Evolutionary conservation across 2,797 vertebrate species (phyloP), one percentile per base, ranked within the genome.

Genomic region (Cryptoprocta ferox): DNA sequence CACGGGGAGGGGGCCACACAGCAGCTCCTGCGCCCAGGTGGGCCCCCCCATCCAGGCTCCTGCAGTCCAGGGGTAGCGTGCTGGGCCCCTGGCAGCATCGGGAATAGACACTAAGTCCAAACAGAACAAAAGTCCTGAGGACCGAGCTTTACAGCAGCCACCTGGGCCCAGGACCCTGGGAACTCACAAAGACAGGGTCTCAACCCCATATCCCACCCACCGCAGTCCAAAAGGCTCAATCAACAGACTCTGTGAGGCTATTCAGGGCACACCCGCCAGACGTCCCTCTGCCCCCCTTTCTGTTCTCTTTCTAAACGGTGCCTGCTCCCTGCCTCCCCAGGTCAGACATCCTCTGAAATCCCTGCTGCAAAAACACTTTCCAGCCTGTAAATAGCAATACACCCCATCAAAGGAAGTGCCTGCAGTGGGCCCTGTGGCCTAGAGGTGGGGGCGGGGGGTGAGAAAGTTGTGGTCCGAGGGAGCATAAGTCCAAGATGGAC

Each of bases 41-140:
- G 15, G 16, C 10, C 3, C 35, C 19, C 39, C 59, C 30, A 0
- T 18, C 53, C 50, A 26, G 78, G 35, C 32, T 19, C 70, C 37
- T 0, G 5, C 11, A 0, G 3, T 18, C 9, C 84, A 28, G 13
- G 19, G 11, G 9, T 4, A 26, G 9, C 0, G 3, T 19, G 1
- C 48, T 7, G 28, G 28, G 35, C 26, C n/a, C 19, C 28, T 5
- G 14, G 18, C 12, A 32, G 37, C 24, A 11, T 15, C 6, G 5
- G 21, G 35, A 59, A 37, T 5, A 75, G 76, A 50, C 16, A 1
- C 32, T 19, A 59, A 8, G 18, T 26, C 24, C 56, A 56, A 30
- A 35, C 5, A 13, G 16, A 65, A 63, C 7, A 0, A 5, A 18
- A 26, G 18, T 63, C 39, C 39, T 4, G 26, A 26, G 14, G 11